Evolutionary conservation across 1,140 invertebrate species (phyloP).

Genomic region (Brachionus rotundiformis): DNA sequence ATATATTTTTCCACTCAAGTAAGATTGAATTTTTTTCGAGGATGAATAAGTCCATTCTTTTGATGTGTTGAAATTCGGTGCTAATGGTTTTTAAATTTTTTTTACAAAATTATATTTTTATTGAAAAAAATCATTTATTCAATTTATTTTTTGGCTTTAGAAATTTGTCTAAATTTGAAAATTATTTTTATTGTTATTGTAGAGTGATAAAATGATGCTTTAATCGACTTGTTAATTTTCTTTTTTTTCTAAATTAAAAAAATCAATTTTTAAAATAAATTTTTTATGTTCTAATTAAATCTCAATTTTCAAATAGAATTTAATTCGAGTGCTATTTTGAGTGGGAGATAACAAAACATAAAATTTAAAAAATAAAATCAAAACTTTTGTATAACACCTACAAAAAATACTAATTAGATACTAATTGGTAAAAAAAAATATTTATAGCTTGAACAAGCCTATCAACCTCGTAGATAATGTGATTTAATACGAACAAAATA

Average conservation of each 20-base stretch:
- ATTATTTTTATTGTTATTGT: slow-evolving; percentile 11
- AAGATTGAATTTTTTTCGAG: neutral
- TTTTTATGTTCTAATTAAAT: neutral
- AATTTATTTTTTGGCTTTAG: neutral
- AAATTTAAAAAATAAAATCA: no score
- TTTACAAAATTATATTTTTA: neutral
- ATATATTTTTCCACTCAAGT: neutral
- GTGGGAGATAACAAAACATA: neutral
- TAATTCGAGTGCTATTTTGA: neutral
- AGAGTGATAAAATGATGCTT: slow-evolving; percentile 15
- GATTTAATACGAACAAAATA: no score
- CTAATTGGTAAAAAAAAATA: no score
- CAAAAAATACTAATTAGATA: no score
- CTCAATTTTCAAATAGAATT: neutral
- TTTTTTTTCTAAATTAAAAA: slow-evolving; percentile 16
- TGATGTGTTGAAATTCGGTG: neutral
- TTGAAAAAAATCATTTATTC: slow-evolving; percentile 21
- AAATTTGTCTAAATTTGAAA: neutral
- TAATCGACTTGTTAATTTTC: neutral
- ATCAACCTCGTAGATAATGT: no score
- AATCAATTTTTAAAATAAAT: slow-evolving; percentile 13
- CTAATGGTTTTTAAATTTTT: neutral
- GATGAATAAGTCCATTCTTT: neutral
- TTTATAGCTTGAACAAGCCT: no score
- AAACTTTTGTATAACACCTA: no score